A percentile compares a stretch with the other conserved stretches of the same genome.
These are phyloP conservation scores for Reinhardtius hippoglossoides DNA, from an alignment of 2,113 vertebrate genomes.

Conservation along the genomic window DNA sequence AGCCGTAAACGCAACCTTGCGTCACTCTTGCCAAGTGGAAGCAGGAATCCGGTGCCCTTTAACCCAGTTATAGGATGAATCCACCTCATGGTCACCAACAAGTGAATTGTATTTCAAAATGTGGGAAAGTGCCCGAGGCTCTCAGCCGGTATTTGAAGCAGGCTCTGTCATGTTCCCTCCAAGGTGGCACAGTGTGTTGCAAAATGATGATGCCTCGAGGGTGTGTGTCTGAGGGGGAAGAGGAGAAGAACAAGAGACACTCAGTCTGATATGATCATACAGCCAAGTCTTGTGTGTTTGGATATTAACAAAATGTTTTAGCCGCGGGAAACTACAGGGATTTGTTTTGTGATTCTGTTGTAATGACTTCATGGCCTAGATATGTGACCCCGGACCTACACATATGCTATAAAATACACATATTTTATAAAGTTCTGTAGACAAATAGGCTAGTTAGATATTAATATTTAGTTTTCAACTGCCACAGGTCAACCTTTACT, in stretches of 20 bases:
- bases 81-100: neutral
- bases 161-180: conserved; percentile 50
- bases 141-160: conserved; percentile 45
- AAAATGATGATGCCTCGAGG: neutral
- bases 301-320: no score
- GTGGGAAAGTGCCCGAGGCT: conserved; percentile 22
- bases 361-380: no score
- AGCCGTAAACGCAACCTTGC: conserved; percentile 1
- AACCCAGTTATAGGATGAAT: conserved; percentile 34
- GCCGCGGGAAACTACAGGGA: no score
- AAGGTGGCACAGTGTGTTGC: neutral
- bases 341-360: no score
- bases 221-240: neutral
- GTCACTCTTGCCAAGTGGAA: conserved; percentile 19
- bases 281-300: no score
- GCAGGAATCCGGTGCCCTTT: conserved; percentile 56
- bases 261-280: no score
- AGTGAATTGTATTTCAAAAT: conserved; percentile 11
- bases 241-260: no score
- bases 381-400: no score
- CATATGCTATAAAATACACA: no score
- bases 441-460: no score
- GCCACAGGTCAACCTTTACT: no score
- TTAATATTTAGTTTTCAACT: no score
- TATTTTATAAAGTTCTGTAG: neutral